These are phyloP conservation scores for Cotesia typhae DNA, from an alignment of 1,140 invertebrate genomes.

Conservation along the genomic window DNA sequence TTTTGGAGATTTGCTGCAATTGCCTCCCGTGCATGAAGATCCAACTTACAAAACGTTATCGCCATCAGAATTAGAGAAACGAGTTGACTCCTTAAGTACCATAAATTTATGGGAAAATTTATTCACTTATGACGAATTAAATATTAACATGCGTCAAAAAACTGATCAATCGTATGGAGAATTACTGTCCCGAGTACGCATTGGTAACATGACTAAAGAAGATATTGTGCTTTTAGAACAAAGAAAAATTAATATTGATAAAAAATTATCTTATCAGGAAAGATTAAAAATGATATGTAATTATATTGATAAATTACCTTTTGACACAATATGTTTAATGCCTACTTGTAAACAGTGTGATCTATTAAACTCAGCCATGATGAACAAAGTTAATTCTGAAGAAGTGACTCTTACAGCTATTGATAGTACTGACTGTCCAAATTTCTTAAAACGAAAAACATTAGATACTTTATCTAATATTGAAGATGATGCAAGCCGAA, in stretches of 20 bases:
- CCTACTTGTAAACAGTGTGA: slow-evolving; percentile 32
- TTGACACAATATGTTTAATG: slow-evolving; percentile 38
- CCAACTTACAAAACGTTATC: slow-evolving; percentile 12
- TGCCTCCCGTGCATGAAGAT: slow-evolving; percentile 6
- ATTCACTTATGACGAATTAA: slow-evolving; percentile 12
- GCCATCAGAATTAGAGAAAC: slow-evolving; percentile 8
- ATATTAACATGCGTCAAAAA: slow-evolving; percentile 29
- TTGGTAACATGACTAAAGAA: slow-evolving; percentile 5
- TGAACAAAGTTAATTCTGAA: slow-evolving; percentile 28
- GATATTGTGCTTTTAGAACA: background rate
- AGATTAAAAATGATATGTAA: slow-evolving; percentile 18
- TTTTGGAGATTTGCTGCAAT: slow-evolving; percentile 23
- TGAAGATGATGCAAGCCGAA: slow-evolving; percentile 27
- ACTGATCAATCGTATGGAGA: slow-evolving; percentile 8
- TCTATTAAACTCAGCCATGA: slow-evolving; percentile 36
- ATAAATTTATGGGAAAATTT: slow-evolving; percentile 19
- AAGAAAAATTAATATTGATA: background rate
- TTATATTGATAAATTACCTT: slow-evolving; percentile 10
- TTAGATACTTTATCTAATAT: slow-evolving; percentile 21
- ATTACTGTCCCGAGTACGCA: slow-evolving; percentile 3
- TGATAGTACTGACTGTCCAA: slow-evolving; percentile 21
- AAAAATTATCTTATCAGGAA: background rate
- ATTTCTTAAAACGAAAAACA: slow-evolving; percentile 20
- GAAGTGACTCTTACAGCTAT: slow-evolving; percentile 36
- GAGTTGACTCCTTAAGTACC: background rate